Evolutionary conservation across 2,888 invertebrate genomes (phyloP).

Genomic region (Chloromyia formosa): DNA sequence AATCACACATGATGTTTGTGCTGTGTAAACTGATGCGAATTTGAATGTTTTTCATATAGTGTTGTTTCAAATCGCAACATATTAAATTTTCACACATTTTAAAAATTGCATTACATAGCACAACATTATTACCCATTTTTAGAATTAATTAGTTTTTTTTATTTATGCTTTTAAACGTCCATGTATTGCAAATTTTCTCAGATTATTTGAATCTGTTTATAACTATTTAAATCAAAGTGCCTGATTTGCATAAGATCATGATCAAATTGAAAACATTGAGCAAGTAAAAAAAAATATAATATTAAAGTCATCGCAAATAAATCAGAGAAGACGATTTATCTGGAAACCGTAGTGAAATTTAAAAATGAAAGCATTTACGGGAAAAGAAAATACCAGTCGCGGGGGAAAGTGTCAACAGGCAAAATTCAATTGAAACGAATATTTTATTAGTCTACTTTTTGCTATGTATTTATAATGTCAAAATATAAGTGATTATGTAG

Average conservation of each 20-base stretch:
- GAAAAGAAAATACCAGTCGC: not conserved
- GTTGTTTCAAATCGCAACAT: slow-evolving; percentile 1
- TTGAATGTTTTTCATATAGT: too few relatives aligned
- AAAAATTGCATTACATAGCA: slow-evolving; percentile 22
- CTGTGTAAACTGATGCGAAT: too few relatives aligned
- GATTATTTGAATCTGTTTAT: slow-evolving; percentile 34
- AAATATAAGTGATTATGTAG: slow-evolving; percentile 13
- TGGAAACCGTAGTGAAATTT: not conserved
- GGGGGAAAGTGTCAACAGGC: slow-evolving; percentile 8
- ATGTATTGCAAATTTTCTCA: slow-evolving; percentile 8
- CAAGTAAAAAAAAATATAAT: slow-evolving; percentile 9
- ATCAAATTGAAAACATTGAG: not conserved
- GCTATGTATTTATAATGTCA: slow-evolving; percentile 18
- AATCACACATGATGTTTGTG: too few relatives aligned
- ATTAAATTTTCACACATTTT: slow-evolving; percentile 7
- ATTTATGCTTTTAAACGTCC: not conserved
- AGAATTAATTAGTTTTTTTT: too few relatives aligned
- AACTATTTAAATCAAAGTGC: slow-evolving; percentile 47
- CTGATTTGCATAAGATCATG: slow-evolving; percentile 48
- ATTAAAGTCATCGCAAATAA: not conserved
- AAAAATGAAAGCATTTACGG: too few relatives aligned
- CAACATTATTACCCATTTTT: too few relatives aligned
- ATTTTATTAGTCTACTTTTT: slow-evolving; percentile 24
- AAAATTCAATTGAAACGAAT: slow-evolving; percentile 26
- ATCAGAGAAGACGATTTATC: slow-evolving; percentile 1